Conservation (phyloP, 2,113 vertebrate genomes). For the Rallus limicola region DNA sequence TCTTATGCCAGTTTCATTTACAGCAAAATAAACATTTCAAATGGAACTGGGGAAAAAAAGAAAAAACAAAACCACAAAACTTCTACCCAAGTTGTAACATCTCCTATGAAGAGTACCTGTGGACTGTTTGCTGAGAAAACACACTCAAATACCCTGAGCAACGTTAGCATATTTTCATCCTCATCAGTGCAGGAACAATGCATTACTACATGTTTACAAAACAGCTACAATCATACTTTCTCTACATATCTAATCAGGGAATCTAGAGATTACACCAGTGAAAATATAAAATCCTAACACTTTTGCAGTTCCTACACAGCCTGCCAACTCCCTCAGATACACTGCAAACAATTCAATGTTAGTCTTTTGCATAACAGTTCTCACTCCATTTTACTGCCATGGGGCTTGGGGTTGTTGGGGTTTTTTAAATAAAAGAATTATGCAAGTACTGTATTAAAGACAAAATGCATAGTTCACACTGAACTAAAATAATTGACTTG, state of each 20-base stretch:
- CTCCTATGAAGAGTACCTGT: not conserved
- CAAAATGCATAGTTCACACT: not conserved
- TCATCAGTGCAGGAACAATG: not conserved
- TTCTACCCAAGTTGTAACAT: not conserved
- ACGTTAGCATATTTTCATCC: not conserved
- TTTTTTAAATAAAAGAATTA: constrained; percentile 2
- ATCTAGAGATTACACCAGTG: not conserved
- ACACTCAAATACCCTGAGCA: not conserved
- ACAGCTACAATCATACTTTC: not conserved
- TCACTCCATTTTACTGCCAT: not conserved
- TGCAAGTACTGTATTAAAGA: not conserved
- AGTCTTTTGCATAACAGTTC: not conserved
- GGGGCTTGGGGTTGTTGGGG: not conserved
- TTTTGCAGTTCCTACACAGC: not conserved
- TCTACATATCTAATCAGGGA: not conserved
- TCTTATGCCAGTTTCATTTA: not conserved
- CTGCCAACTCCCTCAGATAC: not conserved
- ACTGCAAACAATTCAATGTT: not conserved
- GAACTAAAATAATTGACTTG: constrained; percentile 67
- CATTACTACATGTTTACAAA: not conserved
- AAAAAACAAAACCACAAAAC: not conserved
- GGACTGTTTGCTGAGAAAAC: not conserved
- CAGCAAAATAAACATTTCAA: not conserved
- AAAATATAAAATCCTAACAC: not conserved
- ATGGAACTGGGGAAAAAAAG: not conserved